Evolutionary conservation across 2,113 vertebrate species (phyloP).

Genomic region (Elachura formosa): DNA sequence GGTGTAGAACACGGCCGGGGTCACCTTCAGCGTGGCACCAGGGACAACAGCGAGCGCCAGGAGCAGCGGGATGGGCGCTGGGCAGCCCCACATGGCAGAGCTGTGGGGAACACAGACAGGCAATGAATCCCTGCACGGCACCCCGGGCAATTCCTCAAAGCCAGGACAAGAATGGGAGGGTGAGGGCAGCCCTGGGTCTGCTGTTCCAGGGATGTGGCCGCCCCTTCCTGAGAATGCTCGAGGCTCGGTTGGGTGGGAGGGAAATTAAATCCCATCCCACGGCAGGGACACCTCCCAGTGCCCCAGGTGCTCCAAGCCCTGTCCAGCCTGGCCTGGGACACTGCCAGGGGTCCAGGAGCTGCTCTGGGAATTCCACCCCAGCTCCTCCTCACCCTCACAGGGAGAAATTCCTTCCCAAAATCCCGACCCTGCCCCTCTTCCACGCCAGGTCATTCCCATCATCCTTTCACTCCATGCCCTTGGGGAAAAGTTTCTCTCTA

Average conservation of each 20-base stretch:
- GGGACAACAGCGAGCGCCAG: conserved; percentile 39
- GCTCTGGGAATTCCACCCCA: background rate
- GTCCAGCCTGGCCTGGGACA: background rate
- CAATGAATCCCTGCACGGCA: accelerated
- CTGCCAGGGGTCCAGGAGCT: background rate
- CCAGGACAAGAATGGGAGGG: accelerated
- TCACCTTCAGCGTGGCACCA: conserved; percentile 73
- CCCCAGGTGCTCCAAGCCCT: background rate
- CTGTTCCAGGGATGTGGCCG: background rate
- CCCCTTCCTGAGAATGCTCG: background rate
- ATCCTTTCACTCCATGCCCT: background rate
- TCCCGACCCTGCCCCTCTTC: background rate
- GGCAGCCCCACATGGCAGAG: conserved; percentile 73
- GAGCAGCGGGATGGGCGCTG: conserved; percentile 37
- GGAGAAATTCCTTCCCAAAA: background rate
- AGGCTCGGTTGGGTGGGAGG: background rate
- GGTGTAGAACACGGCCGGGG: conserved; percentile 79
- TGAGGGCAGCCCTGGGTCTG: background rate
- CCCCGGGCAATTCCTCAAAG: accelerated
- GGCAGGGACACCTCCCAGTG: background rate
- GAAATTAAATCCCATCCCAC: background rate
- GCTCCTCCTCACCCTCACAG: background rate
- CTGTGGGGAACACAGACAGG: conserved; percentile 45
- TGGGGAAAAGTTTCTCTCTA: background rate
- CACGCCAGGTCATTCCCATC: background rate